These are phyloP conservation scores for Campylorhamphus procurvoides DNA, from an alignment of 2,113 vertebrate species.

Conservation along the genomic window DNA sequence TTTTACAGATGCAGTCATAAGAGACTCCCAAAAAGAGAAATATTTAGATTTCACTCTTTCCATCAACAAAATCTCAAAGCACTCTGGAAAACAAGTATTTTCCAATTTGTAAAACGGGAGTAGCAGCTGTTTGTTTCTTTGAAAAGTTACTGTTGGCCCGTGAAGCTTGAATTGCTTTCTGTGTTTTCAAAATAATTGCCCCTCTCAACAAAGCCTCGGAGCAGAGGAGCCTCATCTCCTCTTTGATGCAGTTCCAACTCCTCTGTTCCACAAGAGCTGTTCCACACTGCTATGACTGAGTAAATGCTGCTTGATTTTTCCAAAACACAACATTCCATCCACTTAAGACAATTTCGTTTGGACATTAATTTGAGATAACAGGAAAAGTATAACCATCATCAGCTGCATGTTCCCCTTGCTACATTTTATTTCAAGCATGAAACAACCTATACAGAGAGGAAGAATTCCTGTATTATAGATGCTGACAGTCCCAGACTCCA, in stretches of 20 bases:
- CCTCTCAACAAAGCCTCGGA: background rate
- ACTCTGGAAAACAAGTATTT: background rate
- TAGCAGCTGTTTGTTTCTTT: conserved; percentile 7
- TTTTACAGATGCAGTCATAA: background rate
- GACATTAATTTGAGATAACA: background rate
- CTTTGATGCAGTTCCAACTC: conserved; percentile 33
- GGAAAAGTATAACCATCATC: background rate
- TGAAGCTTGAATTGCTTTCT: background rate
- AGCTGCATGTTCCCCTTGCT: background rate
- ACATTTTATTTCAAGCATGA: background rate
- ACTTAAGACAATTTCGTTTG: background rate
- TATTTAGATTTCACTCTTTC: conserved; percentile 15
- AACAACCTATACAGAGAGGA: background rate
- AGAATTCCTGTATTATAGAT: background rate
- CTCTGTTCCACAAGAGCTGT: background rate
- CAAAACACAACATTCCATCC: background rate
- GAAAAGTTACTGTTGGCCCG: conserved; percentile 1
- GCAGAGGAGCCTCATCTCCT: background rate
- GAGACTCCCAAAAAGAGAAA: background rate
- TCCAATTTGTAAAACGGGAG: conserved; percentile 23
- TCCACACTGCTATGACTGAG: background rate
- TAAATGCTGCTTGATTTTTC: background rate
- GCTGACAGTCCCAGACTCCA: background rate
- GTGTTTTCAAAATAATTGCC: background rate
- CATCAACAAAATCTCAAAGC: background rate